These are phyloP conservation scores for Nebria brevicollis DNA, from an alignment of 2,888 invertebrate species.

Conservation along the genomic window DNA sequence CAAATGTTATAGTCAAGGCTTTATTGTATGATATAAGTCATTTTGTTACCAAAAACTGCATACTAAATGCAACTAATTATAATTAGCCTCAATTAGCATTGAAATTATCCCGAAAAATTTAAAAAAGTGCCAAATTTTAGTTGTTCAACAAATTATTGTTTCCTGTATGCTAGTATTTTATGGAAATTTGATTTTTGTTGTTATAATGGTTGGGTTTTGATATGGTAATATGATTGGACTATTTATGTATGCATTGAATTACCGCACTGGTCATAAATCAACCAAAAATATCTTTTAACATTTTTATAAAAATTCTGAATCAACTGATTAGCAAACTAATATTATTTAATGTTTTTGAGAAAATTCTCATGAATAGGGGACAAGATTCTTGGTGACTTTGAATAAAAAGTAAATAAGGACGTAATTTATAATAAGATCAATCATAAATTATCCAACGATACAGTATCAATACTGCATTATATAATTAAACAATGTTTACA, in stretches of 20 bases:
- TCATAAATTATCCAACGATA: neutral
- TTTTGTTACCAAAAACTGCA: neutral
- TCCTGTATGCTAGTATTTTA: neutral
- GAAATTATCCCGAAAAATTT: neutral
- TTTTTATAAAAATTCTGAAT: too few species aligned
- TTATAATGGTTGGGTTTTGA: neutral
- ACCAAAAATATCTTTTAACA: too few species aligned
- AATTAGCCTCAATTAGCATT: neutral
- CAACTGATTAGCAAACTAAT: too few species aligned
- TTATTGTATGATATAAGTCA: neutral
- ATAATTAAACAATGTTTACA: slow-evolving; percentile 7
- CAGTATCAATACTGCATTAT: neutral
- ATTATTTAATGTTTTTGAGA: neutral
- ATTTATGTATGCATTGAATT: slow-evolving; percentile 17
- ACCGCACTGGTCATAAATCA: neutral
- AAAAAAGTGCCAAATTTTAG: neutral
- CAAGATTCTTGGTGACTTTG: too few species aligned
- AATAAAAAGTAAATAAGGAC: too few species aligned
- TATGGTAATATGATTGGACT: neutral
- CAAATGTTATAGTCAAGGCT: neutral
- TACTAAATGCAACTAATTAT: neutral
- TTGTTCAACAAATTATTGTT: slow-evolving; percentile 1
- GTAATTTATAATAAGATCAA: neutral
- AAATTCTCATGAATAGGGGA: too few species aligned
- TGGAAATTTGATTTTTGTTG: neutral